Evolutionary conservation across 2,888 invertebrate genomes (phyloP).

Genomic region (Sinopyrophorus schimmeli): DNA sequence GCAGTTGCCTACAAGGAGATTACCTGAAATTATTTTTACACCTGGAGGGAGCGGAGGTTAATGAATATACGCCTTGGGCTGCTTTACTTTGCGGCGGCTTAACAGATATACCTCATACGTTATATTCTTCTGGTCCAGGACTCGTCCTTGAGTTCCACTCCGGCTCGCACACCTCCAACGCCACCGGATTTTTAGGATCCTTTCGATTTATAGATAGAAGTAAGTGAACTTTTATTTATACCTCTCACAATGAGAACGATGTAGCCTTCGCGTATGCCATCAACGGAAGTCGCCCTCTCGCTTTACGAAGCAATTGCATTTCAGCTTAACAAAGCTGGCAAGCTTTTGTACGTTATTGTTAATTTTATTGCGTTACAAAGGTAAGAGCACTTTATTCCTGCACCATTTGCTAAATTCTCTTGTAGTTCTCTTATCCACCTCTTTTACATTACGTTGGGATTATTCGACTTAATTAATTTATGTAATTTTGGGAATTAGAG

Average conservation of each 20-base stretch:
- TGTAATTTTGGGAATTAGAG: too few species aligned
- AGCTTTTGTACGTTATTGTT: constrained; percentile 20
- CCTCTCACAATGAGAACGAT: too few species aligned
- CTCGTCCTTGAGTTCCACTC: constrained; percentile 77
- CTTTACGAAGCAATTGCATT: constrained; percentile 11
- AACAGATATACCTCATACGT: constrained; percentile 69
- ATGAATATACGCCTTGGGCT: constrained; percentile 77
- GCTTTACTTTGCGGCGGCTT: constrained; percentile 71
- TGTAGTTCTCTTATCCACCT: constrained; percentile 19
- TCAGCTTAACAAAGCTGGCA: constrained; percentile 9
- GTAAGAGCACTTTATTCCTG: constrained; percentile 22
- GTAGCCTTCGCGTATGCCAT: too few species aligned
- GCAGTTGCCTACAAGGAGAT: constrained; percentile 74
- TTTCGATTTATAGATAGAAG: constrained; percentile 78
- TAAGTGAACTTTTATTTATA: too few species aligned
- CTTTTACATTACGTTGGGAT: constrained; percentile 18
- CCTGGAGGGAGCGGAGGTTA: constrained; percentile 70
- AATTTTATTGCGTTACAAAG: constrained; percentile 13
- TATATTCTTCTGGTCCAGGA: constrained; percentile 75
- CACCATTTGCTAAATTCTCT: constrained; percentile 28
- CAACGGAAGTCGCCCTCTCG: too few species aligned
- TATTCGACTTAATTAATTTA: constrained; percentile 27
- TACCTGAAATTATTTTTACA: constrained; percentile 79
- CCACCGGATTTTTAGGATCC: constrained; percentile 74
- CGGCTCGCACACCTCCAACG: constrained; percentile 59